phyloP scores from a whole-genome alignment of 2,888 invertebrate species.

The Boloria euphrosyne region DNA sequence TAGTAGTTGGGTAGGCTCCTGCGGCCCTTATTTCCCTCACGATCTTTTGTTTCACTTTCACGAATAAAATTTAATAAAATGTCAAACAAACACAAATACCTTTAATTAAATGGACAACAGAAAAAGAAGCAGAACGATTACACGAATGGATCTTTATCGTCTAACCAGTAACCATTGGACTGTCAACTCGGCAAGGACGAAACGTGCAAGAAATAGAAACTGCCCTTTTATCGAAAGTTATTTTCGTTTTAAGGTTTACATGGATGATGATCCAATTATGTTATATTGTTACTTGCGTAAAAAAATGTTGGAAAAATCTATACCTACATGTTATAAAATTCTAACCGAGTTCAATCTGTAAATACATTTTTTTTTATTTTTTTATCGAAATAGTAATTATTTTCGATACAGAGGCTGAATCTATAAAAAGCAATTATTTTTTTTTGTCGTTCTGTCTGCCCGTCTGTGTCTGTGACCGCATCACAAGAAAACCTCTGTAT shows the following conservation, averaged over 20 bases:
- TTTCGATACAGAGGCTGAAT: too few relatives aligned
- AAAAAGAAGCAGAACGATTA: constrained; percentile 37
- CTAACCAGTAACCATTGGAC: constrained; percentile 31
- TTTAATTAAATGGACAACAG: constrained; percentile 26
- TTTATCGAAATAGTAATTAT: too few relatives aligned
- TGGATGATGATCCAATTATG: constrained; percentile 13
- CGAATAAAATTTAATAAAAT: background rate
- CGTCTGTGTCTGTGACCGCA: too few relatives aligned
- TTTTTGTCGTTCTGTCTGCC: too few relatives aligned
- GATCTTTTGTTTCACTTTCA: too few relatives aligned
- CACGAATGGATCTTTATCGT: constrained; percentile 34
- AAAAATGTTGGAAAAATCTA: background rate
- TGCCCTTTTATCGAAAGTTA: constrained; percentile 31
- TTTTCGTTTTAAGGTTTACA: constrained; percentile 7
- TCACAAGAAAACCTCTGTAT: too few relatives aligned
- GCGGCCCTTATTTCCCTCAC: too few relatives aligned
- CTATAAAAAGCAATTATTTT: too few relatives aligned
- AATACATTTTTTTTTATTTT: too few relatives aligned
- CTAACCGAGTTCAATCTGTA: too few relatives aligned
- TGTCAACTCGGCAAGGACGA: constrained; percentile 40
- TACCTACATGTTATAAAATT: too few relatives aligned
- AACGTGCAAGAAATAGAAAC: constrained; percentile 40
- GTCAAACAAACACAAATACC: background rate
- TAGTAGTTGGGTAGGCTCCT: too few relatives aligned
- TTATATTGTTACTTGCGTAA: background rate